Evolutionary conservation across 2,888 invertebrate species (phyloP), one percentile per base, ranked within the genome.

Genomic region (Crematogaster levior): DNA sequence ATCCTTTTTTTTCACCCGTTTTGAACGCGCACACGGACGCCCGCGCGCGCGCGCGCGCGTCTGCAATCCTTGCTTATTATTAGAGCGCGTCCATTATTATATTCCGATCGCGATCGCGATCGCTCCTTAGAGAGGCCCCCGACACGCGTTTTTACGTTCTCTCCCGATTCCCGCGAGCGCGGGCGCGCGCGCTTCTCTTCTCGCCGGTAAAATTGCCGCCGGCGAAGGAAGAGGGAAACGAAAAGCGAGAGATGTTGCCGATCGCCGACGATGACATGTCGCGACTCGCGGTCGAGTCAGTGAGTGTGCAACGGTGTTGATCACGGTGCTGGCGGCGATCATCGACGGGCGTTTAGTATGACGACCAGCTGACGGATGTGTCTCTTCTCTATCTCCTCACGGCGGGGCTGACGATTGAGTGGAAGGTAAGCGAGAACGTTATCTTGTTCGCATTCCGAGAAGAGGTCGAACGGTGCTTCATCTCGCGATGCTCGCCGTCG

Each of bases 311-410:
- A 77, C 80, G 85, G 83, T 88, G 85, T 68, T 83, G 80, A 72
- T 85, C 56, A 61, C 60, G 66, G 83, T 82, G 80, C 34, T 27
- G 40, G 58, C 10, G 56, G 34, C 68, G 40, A 74, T 86, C 68
- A 48, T 84, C 85, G 53, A 80, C 82, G 85, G 84, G 66, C 60
- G 86, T 83, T 86, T 85, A 87, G 70, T 81, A 89, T 65, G 87
- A 92, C 88, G 91, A 86, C 90, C 74, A 92, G 93, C 92, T 92
- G 93, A 93, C 93, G 92, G 92, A 93, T 93, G 91, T 85, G 90
- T 88, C 77, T 66, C 81, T 85, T 82, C 68, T 86, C 85, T 88
- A 84, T 81, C 81, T 87, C 80, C 82, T 80, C 75, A 81, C 81
- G 85, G 88, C 87, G 88, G 90, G 86, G 56, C 80, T 85, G 85